phyloP scores from a whole-genome alignment of 1,140 invertebrate species.

The Dinothrombium tinctorium region DNA sequence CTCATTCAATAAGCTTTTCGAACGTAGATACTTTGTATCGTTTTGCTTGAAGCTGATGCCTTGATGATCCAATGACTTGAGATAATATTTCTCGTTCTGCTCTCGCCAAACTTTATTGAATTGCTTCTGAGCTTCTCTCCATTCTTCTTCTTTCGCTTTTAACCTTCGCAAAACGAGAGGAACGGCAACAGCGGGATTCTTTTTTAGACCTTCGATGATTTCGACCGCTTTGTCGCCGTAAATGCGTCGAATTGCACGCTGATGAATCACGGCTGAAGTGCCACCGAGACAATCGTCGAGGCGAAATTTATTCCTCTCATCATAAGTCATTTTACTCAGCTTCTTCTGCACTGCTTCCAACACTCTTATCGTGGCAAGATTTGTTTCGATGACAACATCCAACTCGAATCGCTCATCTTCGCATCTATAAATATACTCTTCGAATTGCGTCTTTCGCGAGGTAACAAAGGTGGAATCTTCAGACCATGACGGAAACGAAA shows the following conservation, averaged over 20 bases:
- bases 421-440: constrained; percentile 91
- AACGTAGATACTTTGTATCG: constrained; percentile 81
- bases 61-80: constrained; percentile 93
- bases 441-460: constrained; percentile 85
- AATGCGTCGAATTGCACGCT: constrained; percentile 52
- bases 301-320: constrained; percentile 62
- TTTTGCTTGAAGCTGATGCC: constrained; percentile 96
- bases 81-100: constrained; percentile 93
- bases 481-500: constrained; percentile 95
- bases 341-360: constrained; percentile 78
- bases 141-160: constrained; percentile 90
- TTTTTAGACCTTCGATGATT: constrained; percentile 86
- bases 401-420: constrained; percentile 85
- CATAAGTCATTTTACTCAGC: constrained; percentile 59
- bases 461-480: constrained; percentile 95
- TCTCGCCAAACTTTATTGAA: constrained; percentile 96
- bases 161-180: constrained; percentile 74
- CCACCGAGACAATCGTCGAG: constrained; percentile 82
- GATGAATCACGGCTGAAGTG: constrained; percentile 67
- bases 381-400: constrained; percentile 92
- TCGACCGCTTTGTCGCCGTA: constrained; percentile 89
- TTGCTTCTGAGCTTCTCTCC: constrained; percentile 84
- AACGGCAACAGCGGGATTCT: constrained; percentile 76
- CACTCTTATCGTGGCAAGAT: constrained; percentile 72
- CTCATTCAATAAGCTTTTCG: constrained; percentile 82